Evolutionary conservation across 2,797 vertebrate species (phyloP), one percentile per base, ranked within the genome.

Genomic region (Falco berigora): DNA sequence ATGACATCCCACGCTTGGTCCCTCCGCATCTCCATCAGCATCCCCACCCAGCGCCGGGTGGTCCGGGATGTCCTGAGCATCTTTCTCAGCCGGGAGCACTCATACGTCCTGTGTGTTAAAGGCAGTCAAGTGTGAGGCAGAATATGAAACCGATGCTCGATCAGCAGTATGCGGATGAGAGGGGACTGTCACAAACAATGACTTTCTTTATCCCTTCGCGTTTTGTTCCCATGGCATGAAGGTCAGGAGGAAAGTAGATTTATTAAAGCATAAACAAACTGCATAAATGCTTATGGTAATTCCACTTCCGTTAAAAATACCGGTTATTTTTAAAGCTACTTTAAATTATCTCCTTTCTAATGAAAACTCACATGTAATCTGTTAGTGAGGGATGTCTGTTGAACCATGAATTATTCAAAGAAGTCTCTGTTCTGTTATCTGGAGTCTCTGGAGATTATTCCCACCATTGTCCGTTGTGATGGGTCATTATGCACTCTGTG

Each of bases 391-490:
- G 86, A 95, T 68, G 95, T 86, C 98, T 98, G 97, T 97, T 94
- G 98, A 97, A 98, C 97, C 98, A 99, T 99, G 98, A 98, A 99
- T 99, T 98, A 99, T 99, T 98, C 98, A 99, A 97, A 98, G 94
- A 98, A 98, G 98, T 98, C 98, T 98, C 98, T 98, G 96, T 97
- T 97, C 97, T 88, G 96, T 98, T 98, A 98, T 98, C 98, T 98
- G 97, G 98, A 98, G 98, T 98, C 99, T 98, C 99, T 90, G 92
- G 98, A 98, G 99, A 98, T 98, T 98, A 98, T 98, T 97, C 97
- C 98, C 98, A 98, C 98, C 98, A 99, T 99, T 99, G 99, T 99
- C 99, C 98, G 98, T 98, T 98, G 98, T 99, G 99, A 99, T 98
- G 99, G 99, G 98, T 97, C 98, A 99, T 99, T 99, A 99, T 99